Evolutionary conservation across 2,797 vertebrate species (phyloP).

Genomic region (Heteromormyrus szaboi): DNA sequence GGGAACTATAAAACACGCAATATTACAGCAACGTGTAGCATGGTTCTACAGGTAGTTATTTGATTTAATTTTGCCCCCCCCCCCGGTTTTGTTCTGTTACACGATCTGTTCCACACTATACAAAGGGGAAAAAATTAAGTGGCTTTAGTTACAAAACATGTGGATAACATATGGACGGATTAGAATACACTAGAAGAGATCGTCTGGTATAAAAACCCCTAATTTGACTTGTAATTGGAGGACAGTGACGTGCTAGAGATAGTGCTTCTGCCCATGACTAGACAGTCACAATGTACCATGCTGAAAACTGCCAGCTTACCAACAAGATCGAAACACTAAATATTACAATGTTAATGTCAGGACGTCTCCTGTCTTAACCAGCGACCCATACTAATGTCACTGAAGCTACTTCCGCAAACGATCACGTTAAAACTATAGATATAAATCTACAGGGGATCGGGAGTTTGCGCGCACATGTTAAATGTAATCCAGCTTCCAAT

Average conservation of each 20-base stretch:
- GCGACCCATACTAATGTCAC: not conserved
- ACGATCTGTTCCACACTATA: not conserved
- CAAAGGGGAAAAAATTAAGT: not conserved
- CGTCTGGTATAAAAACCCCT: not conserved
- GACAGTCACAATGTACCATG: not conserved
- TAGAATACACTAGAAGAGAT: not conserved
- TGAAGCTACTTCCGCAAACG: not conserved
- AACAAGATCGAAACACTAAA: not conserved
- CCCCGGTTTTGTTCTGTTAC: not conserved
- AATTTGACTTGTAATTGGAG: not conserved
- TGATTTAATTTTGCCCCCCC: not conserved
- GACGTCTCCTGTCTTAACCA: not conserved
- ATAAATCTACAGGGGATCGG: not conserved
- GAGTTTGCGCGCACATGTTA: not conserved
- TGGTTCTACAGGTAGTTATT: not conserved
- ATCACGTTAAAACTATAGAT: not conserved
- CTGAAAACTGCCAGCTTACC: not conserved
- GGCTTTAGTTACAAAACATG: not conserved
- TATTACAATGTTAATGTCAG: not conserved
- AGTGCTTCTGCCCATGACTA: not conserved
- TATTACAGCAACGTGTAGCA: not conserved
- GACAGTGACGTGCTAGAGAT: not conserved
- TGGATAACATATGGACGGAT: not conserved
- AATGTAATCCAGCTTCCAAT: not conserved
- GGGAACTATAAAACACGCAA: not conserved